phyloP scores from a whole-genome alignment of 2,113 vertebrate species.

The Cinclus cinclus region DNA sequence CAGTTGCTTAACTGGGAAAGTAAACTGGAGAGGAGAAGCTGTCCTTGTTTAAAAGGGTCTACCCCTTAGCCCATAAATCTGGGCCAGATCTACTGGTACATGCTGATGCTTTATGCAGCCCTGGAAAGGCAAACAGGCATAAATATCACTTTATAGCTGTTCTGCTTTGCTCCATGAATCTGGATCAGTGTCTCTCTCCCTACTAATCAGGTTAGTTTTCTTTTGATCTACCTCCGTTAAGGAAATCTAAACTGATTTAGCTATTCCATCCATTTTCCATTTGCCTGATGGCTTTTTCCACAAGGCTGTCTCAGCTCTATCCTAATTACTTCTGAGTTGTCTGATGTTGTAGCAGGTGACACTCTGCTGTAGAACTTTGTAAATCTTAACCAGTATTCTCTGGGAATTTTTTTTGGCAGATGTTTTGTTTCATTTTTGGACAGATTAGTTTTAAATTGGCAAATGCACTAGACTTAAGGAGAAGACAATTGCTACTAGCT shows the following conservation, averaged over 20 bases:
- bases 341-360: not conserved
- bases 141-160: not conserved
- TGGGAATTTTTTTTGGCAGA: not conserved
- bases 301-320: not conserved
- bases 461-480: not conserved
- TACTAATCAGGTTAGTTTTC: conserved; percentile 24
- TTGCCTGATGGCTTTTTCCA: not conserved
- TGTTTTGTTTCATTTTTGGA: conserved; percentile 18
- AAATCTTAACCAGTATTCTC: not conserved
- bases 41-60: not conserved
- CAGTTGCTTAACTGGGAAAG: not conserved
- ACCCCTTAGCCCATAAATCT: not conserved
- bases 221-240: conserved; percentile 14
- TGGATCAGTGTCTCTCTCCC: conserved; percentile 1
- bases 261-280: not conserved
- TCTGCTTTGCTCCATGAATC: not conserved
- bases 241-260: conserved; percentile 28
- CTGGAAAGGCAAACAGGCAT: not conserved
- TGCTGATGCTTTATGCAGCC: not conserved
- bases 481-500: not conserved
- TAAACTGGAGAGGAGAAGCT: not conserved
- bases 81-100: not conserved
- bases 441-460: not conserved
- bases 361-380: not conserved
- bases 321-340: not conserved